Base-by-base conservation (phyloP, 2,797 vertebrate genomes). In the Scyliorhinus canicula region DNA sequence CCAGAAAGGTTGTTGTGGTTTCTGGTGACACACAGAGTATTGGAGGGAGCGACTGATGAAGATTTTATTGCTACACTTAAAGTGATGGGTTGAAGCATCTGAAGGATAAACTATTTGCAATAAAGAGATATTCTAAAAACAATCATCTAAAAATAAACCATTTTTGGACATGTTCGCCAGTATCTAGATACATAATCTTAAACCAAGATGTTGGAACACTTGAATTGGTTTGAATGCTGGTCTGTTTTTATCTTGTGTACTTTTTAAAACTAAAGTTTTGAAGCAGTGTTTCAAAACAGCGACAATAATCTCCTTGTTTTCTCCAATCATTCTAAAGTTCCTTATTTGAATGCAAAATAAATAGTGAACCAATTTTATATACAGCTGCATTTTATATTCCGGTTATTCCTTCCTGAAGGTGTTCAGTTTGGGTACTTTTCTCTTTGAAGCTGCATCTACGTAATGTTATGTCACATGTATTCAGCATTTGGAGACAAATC, bases 171-270 rank as follows among this genome's bases (percentile, higher is more conserved):
- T 91, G 8, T 65, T 65, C 63, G 40, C 88, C 88, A 91, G 60
- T 40, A 21, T 47, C 79, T 44, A 63, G 57, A 65, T 60, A 60
- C 86, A 16, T 65, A 94, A 94, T 94, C 31, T 74, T 74, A 35
- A 69, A 50, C 50, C 93, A 71, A 74, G 67, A 94, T 74, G 63
- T 94, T 67, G n/a, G 52, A 65, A 94, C 67, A 71, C 67, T 52
- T 71, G 52, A 93, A 74, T 93, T 71, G 86, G 86, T 90, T 90
- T 90, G 88, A 63, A 91, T 71, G 31, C 31, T 94, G 47, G 6
- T 94, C 69, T 71, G 26, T 21, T 71, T 74, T 69, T 71, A 93
- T 40, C 3, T 93, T 93, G 40, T 44, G 52, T 71, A 91, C 24
- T 52, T 90, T n/a, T 31, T 90, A 60, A 60, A 82, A 82, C 40